These are phyloP conservation scores for Thyatira batis DNA, from an alignment of 2,888 invertebrate species.

Conservation along the genomic window DNA sequence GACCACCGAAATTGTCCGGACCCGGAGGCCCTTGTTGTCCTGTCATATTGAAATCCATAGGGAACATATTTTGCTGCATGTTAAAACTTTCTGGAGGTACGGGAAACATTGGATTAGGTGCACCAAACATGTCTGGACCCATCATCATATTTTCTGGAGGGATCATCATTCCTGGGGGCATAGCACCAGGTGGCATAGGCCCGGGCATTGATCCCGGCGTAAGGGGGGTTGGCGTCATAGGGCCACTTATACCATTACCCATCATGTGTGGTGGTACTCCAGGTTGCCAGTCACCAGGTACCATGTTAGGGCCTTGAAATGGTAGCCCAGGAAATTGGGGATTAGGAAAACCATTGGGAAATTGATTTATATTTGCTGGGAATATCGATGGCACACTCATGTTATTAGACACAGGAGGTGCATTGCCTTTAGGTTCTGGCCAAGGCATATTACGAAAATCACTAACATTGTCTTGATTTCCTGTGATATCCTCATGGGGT, in stretches of 20 bases:
- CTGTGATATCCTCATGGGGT: constrained; percentile 94
- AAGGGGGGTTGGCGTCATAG: constrained; percentile 54
- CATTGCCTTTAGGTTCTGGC: constrained; percentile 91
- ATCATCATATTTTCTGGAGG: constrained; percentile 67
- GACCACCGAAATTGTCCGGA: constrained; percentile 61
- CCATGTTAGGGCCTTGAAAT: constrained; percentile 68
- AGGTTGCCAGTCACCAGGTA: constrained; percentile 67
- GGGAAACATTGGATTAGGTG: constrained; percentile 33
- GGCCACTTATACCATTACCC: constrained; percentile 60
- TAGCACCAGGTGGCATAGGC: constrained; percentile 54
- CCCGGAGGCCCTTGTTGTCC: constrained; percentile 59
- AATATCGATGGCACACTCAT: constrained; percentile 71
- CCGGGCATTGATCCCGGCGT: constrained; percentile 59
- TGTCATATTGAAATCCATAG: constrained; percentile 78
- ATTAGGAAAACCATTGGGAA: constrained; percentile 71
- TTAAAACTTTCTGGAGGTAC: constrained; percentile 62
- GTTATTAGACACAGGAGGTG: constrained; percentile 63
- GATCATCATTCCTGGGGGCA: constrained; percentile 73
- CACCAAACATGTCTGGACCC: constrained; percentile 42
- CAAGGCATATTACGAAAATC: constrained; percentile 90
- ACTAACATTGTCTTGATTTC: constrained; percentile 90
- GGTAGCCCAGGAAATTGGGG: constrained; percentile 72
- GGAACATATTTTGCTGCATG: constrained; percentile 76
- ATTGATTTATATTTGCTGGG: constrained; percentile 71
- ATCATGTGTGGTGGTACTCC: constrained; percentile 65